Conservation (phyloP, 2,113 vertebrate genomes). For the Porphyrio hochstetteri region DNA sequence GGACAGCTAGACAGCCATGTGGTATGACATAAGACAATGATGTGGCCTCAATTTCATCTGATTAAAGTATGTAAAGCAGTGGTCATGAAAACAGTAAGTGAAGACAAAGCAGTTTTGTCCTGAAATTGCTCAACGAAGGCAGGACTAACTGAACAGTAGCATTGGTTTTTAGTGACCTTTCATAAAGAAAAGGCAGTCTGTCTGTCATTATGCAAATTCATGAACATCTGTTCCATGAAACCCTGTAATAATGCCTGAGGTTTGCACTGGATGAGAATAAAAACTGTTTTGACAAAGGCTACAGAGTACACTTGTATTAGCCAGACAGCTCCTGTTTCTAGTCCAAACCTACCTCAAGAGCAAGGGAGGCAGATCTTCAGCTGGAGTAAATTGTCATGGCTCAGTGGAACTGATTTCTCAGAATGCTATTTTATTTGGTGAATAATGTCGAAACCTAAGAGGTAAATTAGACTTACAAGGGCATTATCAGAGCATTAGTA, state of each 20-base stretch:
- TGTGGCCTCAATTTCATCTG: not conserved
- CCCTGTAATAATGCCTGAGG: constrained; percentile 42
- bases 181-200: constrained; percentile 56
- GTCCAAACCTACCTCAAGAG: not conserved
- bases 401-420: constrained; percentile 22
- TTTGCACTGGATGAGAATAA: not conserved
- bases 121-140: constrained; percentile 43
- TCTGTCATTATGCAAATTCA: constrained; percentile 57
- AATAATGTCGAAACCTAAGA: not conserved
- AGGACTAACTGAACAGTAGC: constrained; percentile 43
- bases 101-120: constrained; percentile 63
- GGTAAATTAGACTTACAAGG: not conserved
- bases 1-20: constrained; percentile 12
- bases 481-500: not conserved
- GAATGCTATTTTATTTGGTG: not conserved
- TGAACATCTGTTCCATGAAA: constrained; percentile 53
- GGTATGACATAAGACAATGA: not conserved
- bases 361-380: not conserved
- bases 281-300: constrained; percentile 62
- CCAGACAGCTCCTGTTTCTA: constrained; percentile 32
- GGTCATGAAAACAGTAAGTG: constrained; percentile 26
- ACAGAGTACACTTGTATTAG: not conserved
- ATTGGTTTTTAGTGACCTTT: constrained; percentile 54
- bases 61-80: constrained; percentile 29
- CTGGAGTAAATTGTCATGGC: constrained; percentile 3